Percentiles rank a stretch among this genome's conserved stretches.
Conservation (phyloP, 2,113 vertebrate genomes). For the Nyctereutes procyonoides region DNA sequence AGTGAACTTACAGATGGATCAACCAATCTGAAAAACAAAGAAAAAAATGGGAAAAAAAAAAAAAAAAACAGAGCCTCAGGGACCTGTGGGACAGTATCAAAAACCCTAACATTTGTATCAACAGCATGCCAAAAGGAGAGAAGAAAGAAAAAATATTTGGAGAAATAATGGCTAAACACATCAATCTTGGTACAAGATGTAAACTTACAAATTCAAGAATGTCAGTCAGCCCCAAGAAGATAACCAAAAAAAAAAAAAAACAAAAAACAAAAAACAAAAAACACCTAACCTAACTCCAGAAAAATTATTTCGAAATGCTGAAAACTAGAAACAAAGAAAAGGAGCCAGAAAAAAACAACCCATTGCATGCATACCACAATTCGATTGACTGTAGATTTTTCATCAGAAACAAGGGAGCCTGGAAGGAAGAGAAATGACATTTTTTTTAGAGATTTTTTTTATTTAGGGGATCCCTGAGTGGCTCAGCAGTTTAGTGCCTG, state of each 20-base stretch:
- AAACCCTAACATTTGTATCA: background rate
- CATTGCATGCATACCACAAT: background rate
- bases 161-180: constrained; percentile 32
- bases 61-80: background rate
- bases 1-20: background rate
- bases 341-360: background rate
- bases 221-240: background rate
- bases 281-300: background rate
- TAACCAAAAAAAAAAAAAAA: background rate
- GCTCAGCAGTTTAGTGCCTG: too few species aligned
- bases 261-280: background rate
- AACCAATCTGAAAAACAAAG: background rate
- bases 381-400: constrained; percentile 19
- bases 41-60: background rate
- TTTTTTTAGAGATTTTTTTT: background rate
- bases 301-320: constrained; percentile 28
- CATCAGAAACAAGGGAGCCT: background rate
- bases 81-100: background rate
- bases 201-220: constrained; percentile 32
- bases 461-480: too few species aligned
- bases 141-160: background rate
- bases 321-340: constrained; percentile 42
- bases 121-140: background rate
- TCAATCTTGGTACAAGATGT: background rate
- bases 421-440: background rate